A percentile compares a stretch with the other conserved stretches of the same genome.
These are phyloP conservation scores for Tenualosa thibaudeaui DNA, from an alignment of 2,797 vertebrate genomes.

Conservation along the genomic window DNA sequence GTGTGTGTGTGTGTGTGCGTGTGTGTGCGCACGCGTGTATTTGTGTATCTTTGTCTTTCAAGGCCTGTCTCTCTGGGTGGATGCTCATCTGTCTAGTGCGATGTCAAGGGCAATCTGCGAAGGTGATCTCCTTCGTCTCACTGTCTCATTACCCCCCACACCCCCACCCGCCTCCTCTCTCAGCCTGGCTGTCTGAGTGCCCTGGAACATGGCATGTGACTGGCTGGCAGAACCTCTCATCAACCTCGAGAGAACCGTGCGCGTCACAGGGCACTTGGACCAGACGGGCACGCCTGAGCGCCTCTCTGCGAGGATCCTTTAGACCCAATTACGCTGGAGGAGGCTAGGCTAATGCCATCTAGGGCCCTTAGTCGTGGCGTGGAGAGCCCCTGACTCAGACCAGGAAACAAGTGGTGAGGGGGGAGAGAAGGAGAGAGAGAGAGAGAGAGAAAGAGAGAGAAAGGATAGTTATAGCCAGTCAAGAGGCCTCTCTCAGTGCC, in stretches of 20 bases:
- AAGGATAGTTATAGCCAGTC: conserved; percentile 72
- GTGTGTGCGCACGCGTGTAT: background rate
- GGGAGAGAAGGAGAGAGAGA: conserved; percentile 46
- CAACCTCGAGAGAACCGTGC: background rate
- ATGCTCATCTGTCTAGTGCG: background rate
- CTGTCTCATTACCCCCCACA: background rate
- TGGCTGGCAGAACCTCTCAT: background rate
- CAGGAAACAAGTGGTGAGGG: background rate
- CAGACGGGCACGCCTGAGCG: background rate
- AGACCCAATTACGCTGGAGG: conserved; percentile 63
- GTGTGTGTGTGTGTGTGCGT: background rate
- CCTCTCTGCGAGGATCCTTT: conserved; percentile 40
- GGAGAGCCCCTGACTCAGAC: conserved; percentile 45
- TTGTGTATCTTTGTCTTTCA: background rate
- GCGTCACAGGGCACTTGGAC: background rate
- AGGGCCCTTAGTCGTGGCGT: conserved; percentile 33
- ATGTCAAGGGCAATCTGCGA: background rate
- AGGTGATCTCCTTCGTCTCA: background rate
- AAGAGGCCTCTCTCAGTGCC: conserved; percentile 71
- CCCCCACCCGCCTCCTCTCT: background rate
- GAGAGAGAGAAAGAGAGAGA: conserved; percentile 46
- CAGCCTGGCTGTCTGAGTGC: background rate
- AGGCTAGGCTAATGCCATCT: conserved; percentile 68
- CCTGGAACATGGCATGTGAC: background rate
- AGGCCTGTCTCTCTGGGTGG: background rate